Base-by-base conservation (phyloP, 2,113 vertebrate species). In the Dipodomys stephensi region DNA sequence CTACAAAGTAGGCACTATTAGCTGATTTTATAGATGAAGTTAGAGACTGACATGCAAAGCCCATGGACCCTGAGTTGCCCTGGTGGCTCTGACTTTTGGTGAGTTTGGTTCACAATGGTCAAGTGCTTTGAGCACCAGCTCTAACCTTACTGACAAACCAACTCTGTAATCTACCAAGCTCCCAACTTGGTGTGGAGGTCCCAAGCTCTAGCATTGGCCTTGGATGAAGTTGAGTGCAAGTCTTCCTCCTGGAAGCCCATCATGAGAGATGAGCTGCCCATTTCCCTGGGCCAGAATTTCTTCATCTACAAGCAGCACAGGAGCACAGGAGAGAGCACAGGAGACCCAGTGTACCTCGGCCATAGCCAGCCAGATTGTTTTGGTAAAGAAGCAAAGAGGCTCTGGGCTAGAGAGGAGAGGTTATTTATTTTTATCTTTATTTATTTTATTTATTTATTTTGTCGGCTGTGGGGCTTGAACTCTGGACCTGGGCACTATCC, bases 331-430 rank as follows among this genome's bases (percentile, higher is more conserved):
- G 35, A 35, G 35, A 35, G 49, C 15, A 20, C 3, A 0, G 6
- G 15, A 32, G 67, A 46, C n/a, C 1, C 35, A 44, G 60, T 53
- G 53, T 13, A 13, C 32, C 60, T 22, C 2, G 2, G 13, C 8
- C 44, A 57, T 32, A 7, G 49, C 62, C 35, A 18, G 30, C 62
- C 22, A 49, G 39, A 53, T 84, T 89, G 46, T 46, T 71, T 53
- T n/a, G 10, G 18, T 87, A 57, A 89, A 60, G n/a, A 88, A 77
- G 46, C 83, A 46, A 49, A 91, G 92, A 44, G 53, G 80, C 30
- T 7, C 3, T 39, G 22, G 10, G 32, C 53, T 71, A 44, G 35
- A n/a, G 68, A 83, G 28, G 62, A 91, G 10, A 62, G 69, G 65
- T 11, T 32, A 1, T 44, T 87, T 83, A 39, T 39, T 39, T 39